Conservation (phyloP, 2,113 vertebrate species). For the Pitta sordida region DNA sequence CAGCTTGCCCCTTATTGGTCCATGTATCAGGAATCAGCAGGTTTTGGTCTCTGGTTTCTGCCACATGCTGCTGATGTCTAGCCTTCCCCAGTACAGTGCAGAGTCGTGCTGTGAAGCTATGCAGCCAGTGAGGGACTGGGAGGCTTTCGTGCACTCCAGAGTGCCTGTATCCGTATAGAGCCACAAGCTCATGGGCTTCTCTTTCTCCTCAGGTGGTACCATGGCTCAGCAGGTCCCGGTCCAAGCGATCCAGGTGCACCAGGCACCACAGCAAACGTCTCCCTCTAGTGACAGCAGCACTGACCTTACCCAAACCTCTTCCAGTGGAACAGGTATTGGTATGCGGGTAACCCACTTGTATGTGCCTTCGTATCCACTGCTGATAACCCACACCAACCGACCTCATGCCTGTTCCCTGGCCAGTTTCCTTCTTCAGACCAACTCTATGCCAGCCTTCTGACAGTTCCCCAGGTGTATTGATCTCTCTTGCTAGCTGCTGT, state of each 20-base stretch:
- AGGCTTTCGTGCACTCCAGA: neutral
- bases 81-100: neutral
- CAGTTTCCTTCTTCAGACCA: neutral
- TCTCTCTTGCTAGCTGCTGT: neutral
- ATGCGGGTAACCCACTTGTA: neutral
- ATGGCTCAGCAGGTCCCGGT: constrained; percentile 91
- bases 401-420: neutral
- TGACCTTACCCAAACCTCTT: constrained; percentile 90
- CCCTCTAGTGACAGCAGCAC: constrained; percentile 87
- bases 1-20: neutral
- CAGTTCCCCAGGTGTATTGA: neutral
- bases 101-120: neutral
- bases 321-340: constrained; percentile 86
- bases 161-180: neutral
- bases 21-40: neutral
- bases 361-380: neutral
- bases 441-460: neutral
- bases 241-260: constrained; percentile 95
- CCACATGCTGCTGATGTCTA: neutral
- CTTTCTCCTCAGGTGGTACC: constrained; percentile 79
- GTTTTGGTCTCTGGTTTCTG: neutral
- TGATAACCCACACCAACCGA: rapidly evolving
- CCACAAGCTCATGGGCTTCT: neutral
- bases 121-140: neutral
- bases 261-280: constrained; percentile 83